Conservation (phyloP, 2,113 vertebrate species). For the Myrmophylax atrothorax region DNA sequence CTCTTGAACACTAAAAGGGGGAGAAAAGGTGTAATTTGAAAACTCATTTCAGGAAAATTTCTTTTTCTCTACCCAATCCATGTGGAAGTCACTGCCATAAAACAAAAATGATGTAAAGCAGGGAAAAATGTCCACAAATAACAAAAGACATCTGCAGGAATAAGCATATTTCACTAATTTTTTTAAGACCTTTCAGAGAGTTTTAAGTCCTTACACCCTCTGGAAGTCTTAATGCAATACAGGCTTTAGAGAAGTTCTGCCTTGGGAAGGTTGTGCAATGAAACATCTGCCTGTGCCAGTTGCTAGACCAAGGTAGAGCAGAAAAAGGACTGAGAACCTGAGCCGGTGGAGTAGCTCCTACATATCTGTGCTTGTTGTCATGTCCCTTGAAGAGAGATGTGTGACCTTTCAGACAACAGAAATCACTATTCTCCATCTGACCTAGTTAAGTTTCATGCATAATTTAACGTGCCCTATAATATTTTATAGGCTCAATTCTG, state of each 20-base stretch:
- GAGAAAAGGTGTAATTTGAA: neutral
- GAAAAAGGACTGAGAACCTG: neutral
- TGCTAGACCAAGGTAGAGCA: neutral
- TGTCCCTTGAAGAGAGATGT: neutral
- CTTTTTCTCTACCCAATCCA: neutral
- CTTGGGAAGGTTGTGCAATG: neutral
- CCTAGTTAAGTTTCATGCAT: neutral
- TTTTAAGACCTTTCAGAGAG: neutral
- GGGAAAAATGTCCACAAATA: neutral
- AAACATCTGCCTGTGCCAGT: neutral
- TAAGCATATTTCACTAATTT: neutral
- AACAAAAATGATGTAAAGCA: neutral
- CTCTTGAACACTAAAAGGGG: neutral
- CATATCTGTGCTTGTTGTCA: neutral
- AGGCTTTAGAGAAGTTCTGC: neutral
- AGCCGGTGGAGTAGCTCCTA: neutral
- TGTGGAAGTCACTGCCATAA: neutral
- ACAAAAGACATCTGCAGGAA: neutral
- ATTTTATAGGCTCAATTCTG: neutral
- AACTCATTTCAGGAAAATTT: neutral
- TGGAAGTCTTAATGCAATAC: accelerated
- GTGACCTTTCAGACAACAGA: neutral
- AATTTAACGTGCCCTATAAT: slow-evolving; percentile 1
- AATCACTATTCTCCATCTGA: neutral
- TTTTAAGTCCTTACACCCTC: neutral